Base-by-base conservation (phyloP, 2,113 vertebrate genomes). In the Petromus typicus region DNA sequence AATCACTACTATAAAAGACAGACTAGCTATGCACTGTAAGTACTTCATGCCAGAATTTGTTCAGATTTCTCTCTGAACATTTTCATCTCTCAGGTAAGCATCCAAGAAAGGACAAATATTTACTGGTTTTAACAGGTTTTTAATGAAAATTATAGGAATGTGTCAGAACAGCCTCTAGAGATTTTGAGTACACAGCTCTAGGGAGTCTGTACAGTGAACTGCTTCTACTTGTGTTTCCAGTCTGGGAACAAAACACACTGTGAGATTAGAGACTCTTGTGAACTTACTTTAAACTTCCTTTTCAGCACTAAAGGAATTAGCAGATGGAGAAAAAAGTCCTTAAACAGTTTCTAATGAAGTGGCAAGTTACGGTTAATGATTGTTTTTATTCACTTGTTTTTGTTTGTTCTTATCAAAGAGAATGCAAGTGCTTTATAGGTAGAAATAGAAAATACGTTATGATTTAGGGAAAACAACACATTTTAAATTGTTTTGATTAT, bases 241-340 rank as follows among this genome's bases (percentile, higher is more conserved):
- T 87, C 94, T 80, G 57, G 48, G 40, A 96, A 89, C 48, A 80
- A 95, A 96, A 67, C 51, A 67, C 64, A 22, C 45, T 89, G 22
- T 81, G 59, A 96, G 61, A 84, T 84, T 89, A 94, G 93, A 95
- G 75, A 8, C 30, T 91, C 91, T 18, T 78, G 43, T 93, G 71
- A 94, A 96, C 32, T 95, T 95, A 89, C 51, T 90, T 94, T 89
- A 89, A 95, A 95, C 73, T 97, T 95, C 40, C 92, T 90, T 80
- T 54, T 78, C 57, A 89, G 56, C 66, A 86, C 56, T 86, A 12
- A 94, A 93, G 25, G 56, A 91, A 94, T 94, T 59, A 67, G 78
- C 67, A 71, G 48, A 12, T 80, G 59, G 63, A 76, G 40, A 69
- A 61, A 57, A 83, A 73, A 95, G 63, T 54, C 76, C 90, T 78